These are phyloP conservation scores for Lasioglossum marginatum DNA, from an alignment of 2,888 invertebrate genomes.

Conservation along the genomic window DNA sequence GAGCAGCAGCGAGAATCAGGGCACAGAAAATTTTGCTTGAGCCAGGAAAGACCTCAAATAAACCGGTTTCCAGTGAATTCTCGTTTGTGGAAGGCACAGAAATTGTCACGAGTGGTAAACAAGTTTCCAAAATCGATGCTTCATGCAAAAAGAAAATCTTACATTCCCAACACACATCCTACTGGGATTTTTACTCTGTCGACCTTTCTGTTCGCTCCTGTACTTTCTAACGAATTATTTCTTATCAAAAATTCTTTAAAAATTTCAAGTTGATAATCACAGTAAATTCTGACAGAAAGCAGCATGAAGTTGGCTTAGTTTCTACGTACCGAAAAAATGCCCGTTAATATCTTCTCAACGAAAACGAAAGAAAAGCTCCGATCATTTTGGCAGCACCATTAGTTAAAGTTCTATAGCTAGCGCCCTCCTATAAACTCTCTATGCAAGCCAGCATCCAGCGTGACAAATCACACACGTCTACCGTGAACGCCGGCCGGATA, in stretches of 20 bases:
- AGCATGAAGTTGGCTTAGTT: neutral
- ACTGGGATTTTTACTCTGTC: neutral
- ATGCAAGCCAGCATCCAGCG: neutral
- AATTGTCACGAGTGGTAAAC: conserved; percentile 2
- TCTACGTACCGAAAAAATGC: neutral
- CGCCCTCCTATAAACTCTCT: neutral
- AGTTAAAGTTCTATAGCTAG: neutral
- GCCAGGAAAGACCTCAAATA: neutral
- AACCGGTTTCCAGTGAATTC: conserved; percentile 1
- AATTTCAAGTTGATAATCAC: neutral
- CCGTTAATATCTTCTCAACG: neutral
- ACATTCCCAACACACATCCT: neutral
- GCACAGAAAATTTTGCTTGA: neutral
- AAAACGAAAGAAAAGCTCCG: neutral
- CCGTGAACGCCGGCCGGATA: conserved; percentile 5
- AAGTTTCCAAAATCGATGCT: neutral
- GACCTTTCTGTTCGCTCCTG: neutral
- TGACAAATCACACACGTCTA: conserved; percentile 12
- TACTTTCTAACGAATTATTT: neutral
- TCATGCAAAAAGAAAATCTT: neutral
- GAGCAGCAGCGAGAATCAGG: neutral
- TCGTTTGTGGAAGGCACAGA: neutral
- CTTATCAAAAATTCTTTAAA: no score
- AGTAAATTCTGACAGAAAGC: neutral
- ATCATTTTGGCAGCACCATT: conserved; percentile 4